Percentiles rank a stretch among this genome's conserved stretches.
phyloP scores from a whole-genome alignment of 2,797 vertebrate genomes.

The Falco novaeseelandiae region DNA sequence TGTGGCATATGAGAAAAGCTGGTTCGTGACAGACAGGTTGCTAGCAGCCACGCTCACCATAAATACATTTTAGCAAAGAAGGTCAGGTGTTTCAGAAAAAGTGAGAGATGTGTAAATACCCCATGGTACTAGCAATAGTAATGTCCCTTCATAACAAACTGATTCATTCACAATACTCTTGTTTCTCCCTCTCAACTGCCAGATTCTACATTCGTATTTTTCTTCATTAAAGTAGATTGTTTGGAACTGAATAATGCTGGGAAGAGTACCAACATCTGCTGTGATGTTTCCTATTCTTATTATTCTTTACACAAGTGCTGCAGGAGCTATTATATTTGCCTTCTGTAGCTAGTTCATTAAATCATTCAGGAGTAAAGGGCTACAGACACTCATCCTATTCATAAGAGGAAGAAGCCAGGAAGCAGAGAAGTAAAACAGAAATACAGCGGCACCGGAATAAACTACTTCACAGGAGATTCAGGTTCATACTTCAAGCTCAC shows the following conservation, averaged over 20 bases:
- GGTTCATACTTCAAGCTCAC: not conserved
- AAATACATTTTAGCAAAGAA: not conserved
- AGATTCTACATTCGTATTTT: constrained; percentile 29
- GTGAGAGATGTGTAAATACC: not conserved
- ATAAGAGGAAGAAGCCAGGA: not conserved
- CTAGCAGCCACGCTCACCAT: not conserved
- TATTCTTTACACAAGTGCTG: not conserved
- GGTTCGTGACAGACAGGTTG: not conserved
- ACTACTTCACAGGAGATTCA: not conserved
- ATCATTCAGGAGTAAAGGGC: not conserved
- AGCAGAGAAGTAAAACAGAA: not conserved
- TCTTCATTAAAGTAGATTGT: constrained; percentile 40
- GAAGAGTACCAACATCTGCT: constrained; percentile 26
- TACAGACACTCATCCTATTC: not conserved
- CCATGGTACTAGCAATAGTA: not conserved
- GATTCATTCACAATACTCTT: not conserved
- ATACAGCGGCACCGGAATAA: not conserved
- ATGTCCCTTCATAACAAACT: not conserved
- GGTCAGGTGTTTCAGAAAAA: not conserved
- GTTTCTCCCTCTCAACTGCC: not conserved
- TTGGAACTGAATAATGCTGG: constrained; percentile 13
- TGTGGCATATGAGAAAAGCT: not conserved
- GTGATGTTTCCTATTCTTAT: not conserved
- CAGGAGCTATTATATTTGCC: not conserved
- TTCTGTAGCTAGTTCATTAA: not conserved